Evolutionary conservation across 1,140 invertebrate genomes (phyloP).

Genomic region (Metopolophium dirhodum): DNA sequence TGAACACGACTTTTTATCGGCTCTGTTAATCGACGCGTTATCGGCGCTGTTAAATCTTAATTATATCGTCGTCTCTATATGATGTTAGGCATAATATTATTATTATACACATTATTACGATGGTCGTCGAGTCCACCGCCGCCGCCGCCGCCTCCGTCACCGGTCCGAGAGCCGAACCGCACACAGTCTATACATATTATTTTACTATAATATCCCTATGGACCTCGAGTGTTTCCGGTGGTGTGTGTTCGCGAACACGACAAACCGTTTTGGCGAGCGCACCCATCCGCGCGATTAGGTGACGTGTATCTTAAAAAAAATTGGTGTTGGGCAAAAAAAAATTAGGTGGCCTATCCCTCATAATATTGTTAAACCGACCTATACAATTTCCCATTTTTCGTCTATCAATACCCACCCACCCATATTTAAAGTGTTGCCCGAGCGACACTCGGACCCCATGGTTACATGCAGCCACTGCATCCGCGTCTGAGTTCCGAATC

Average conservation of each 20-base stretch:
- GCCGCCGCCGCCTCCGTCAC: background rate
- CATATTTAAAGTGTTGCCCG: too few species aligned
- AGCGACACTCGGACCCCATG: too few species aligned
- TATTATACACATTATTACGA: background rate
- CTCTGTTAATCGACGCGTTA: slow-evolving; percentile 29
- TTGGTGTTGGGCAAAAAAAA: too few species aligned
- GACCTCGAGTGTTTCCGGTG: background rate
- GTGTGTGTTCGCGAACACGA: background rate
- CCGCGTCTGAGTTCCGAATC: background rate
- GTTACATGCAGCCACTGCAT: too few species aligned
- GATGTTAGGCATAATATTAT: background rate
- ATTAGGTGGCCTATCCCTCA: too few species aligned
- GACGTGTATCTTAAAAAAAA: too few species aligned
- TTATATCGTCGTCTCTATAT: slow-evolving; percentile 1
- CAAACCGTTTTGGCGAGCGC: background rate
- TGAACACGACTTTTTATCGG: slow-evolving; percentile 32
- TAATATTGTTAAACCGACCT: too few species aligned
- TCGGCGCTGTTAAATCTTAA: slow-evolving; percentile 46
- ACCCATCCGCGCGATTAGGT: background rate
- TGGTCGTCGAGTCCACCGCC: background rate
- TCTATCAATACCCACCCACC: too few species aligned
- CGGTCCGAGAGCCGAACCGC: background rate
- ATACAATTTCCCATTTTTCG: too few species aligned
- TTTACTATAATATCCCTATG: background rate
- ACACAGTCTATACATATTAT: background rate